phyloP scores from a whole-genome alignment of 2,113 vertebrate genomes.

The Saimiri boliviensis region DNA sequence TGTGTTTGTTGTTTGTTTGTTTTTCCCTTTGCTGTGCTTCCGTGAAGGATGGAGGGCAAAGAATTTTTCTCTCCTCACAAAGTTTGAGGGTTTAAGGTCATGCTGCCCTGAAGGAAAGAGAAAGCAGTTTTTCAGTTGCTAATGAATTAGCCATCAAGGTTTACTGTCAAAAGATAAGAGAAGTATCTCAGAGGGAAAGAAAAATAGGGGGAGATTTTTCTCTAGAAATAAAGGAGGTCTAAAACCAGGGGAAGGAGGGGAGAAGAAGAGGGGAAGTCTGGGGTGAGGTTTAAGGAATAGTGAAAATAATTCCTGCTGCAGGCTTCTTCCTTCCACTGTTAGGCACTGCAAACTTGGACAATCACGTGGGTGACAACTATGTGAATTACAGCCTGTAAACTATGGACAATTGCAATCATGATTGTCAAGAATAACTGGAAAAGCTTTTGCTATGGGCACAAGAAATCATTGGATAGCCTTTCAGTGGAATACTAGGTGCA shows the following conservation, averaged over 20 bases:
- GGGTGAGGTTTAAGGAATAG: fast-evolving
- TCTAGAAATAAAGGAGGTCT: not conserved
- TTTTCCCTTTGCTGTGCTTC: slow-evolving; percentile 34
- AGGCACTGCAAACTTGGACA: not conserved
- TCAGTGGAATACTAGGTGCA: not conserved
- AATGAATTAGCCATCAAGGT: not conserved
- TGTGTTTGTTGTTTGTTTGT: not conserved
- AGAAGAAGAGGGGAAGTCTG: not conserved
- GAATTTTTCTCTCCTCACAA: not conserved
- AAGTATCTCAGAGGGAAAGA: not conserved
- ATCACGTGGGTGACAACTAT: not conserved
- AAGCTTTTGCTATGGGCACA: not conserved
- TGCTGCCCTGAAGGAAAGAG: not conserved
- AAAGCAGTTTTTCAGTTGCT: not conserved
- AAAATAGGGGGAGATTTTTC: not conserved
- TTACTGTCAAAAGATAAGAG: not conserved
- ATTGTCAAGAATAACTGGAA: not conserved
- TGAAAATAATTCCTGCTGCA: too few relatives aligned
- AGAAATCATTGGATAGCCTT: not conserved
- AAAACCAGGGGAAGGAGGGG: not conserved
- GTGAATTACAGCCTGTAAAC: too few relatives aligned
- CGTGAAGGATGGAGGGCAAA: not conserved
- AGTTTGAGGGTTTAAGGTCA: not conserved
- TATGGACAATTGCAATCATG: not conserved
- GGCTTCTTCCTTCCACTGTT: not conserved